Conservation (phyloP, 92 coral and sea anemone genomes). For the Zoanthus gigantus region DNA sequence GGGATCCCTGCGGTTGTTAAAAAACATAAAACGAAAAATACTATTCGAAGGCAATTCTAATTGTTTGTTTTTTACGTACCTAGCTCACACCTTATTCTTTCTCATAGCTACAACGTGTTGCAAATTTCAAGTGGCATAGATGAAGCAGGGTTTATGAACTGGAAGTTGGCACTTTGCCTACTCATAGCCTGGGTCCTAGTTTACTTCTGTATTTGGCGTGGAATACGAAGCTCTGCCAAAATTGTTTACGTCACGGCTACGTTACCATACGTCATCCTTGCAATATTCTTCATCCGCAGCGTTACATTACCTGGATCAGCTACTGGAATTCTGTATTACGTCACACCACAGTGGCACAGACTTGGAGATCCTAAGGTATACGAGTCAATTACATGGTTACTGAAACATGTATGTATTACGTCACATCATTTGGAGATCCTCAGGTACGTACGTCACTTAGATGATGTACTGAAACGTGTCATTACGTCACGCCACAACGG, state of each 20-base stretch:
- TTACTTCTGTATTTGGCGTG: conserved; percentile 67
- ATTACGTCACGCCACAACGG: too few species aligned
- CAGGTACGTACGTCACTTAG: too few species aligned
- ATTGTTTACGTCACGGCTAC: conserved; percentile 64
- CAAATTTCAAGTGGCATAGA: conserved; percentile 53
- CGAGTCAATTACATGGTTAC: too few species aligned
- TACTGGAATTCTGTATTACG: conserved; percentile 55
- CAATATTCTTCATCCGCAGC: conserved; percentile 61
- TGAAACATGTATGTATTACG: too few species aligned
- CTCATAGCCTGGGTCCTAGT: conserved; percentile 67
- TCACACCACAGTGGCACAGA: conserved; percentile 57
- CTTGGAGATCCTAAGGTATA: conserved; percentile 56
- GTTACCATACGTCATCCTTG: conserved; percentile 57
- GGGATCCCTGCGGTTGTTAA: too few species aligned
- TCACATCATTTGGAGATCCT: too few species aligned
- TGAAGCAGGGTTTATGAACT: conserved; percentile 50
- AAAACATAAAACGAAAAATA: too few species aligned
- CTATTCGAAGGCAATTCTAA: background rate
- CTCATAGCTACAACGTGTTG: conserved; percentile 45
- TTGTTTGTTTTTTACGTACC: background rate
- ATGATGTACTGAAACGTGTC: too few species aligned
- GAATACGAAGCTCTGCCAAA: conserved; percentile 62
- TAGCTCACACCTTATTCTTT: background rate
- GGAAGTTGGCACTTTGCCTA: conserved; percentile 50
- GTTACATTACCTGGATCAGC: conserved; percentile 62